Conservation (phyloP, 2,113 vertebrate genomes). For the Pongo pygmaeus region DNA sequence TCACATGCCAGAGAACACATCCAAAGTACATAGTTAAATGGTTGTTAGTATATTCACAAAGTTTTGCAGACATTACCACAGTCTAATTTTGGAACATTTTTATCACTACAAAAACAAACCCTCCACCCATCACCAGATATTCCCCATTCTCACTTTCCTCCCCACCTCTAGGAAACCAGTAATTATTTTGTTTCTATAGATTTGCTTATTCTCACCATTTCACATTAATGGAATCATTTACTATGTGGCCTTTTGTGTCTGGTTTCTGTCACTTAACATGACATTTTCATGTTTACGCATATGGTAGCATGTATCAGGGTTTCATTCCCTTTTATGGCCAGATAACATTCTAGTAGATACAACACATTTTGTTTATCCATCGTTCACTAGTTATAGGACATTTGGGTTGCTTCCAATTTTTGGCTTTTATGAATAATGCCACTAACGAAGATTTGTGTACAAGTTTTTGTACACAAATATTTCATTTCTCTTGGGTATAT, state of each 20-base stretch:
- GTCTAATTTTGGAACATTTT: background rate
- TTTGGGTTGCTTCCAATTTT: background rate
- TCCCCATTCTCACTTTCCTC: background rate
- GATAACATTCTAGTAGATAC: background rate
- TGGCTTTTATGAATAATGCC: background rate
- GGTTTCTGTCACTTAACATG: background rate
- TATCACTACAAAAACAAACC: background rate
- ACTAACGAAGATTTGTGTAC: background rate
- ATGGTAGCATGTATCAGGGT: background rate
- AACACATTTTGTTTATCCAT: background rate
- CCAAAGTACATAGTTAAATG: background rate
- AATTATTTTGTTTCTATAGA: background rate
- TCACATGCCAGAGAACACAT: background rate
- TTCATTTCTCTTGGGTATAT: background rate
- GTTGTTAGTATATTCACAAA: background rate
- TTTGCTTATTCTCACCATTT: background rate
- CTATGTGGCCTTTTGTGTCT: background rate
- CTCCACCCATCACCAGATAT: background rate
- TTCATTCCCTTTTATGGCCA: background rate
- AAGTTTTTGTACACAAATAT: background rate
- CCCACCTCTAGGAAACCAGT: background rate
- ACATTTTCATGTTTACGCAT: background rate
- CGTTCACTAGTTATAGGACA: background rate
- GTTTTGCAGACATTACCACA: background rate
- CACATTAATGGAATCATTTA: background rate